Base-by-base conservation (phyloP, 2,888 invertebrate genomes). In the Liopterus haemorrhoidalis region DNA sequence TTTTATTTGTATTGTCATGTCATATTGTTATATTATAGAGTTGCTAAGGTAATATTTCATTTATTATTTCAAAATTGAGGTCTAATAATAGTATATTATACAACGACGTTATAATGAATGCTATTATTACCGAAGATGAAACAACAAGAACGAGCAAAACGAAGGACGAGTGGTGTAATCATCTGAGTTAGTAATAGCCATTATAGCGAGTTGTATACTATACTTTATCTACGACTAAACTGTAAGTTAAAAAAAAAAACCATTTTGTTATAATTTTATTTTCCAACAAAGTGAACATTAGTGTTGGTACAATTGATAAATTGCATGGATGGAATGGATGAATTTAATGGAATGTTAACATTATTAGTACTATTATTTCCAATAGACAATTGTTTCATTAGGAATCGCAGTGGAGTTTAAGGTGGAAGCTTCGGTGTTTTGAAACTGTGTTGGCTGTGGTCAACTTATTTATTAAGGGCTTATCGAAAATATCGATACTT, bases 201-300 rank as follows among this genome's bases (percentile, higher is more conserved):
- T n/a, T n/a, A n/a, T n/a, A n/a, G n/a, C n/a, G n/a, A n/a, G n/a
- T n/a, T n/a, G n/a, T n/a, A n/a, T n/a, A n/a, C n/a, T n/a, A n/a
- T n/a, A n/a, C n/a, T n/a, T n/a, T n/a, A n/a, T n/a, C n/a, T n/a
- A n/a, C n/a, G n/a, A n/a, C n/a, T n/a, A n/a, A n/a, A n/a, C n/a
- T n/a, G n/a, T n/a, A n/a, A n/a, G n/a, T n/a, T n/a, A n/a, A n/a
- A n/a, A n/a, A 9, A 11, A 9, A 30, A 30, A 9, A 30, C 31
- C 9, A 30, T 30, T 9, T 30, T 30, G 31, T 30, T 30, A 30
- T 30, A 30, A 30, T 30, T 30, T 30, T 30, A 30, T 30, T 30
- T 30, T 30, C 11, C 31, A 30, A 6, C 31, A 30, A 6, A 30
- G 11, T 30, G 11, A 30, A 30, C 31, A 6, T 30, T 30, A 30